A percentile compares a stretch with the other conserved stretches of the same genome.
phyloP scores from a whole-genome alignment of 2,113 vertebrate genomes.

The Vulpes lagopus region DNA sequence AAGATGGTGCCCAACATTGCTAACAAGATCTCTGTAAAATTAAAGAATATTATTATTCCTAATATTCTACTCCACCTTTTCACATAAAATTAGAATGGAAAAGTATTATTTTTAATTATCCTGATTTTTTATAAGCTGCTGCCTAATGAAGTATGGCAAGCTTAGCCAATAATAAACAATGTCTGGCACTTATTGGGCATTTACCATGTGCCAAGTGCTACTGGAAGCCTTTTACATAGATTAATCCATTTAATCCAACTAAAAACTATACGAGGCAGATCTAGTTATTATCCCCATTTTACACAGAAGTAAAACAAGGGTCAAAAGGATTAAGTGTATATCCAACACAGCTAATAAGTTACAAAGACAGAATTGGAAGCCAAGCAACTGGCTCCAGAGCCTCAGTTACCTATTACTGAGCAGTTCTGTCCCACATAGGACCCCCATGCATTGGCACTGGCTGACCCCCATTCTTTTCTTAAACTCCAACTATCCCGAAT shows the following conservation, averaged over 20 bases:
- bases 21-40: not conserved
- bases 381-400: not conserved
- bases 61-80: not conserved
- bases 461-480: not conserved
- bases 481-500: not conserved
- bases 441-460: rapidly evolving
- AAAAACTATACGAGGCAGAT: not conserved
- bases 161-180: not conserved
- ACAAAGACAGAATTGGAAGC: not conserved
- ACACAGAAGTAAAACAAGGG: not conserved
- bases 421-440: not conserved
- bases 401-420: not conserved
- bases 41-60: not conserved
- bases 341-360: not conserved
- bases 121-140: not conserved
- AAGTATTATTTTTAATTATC: not conserved
- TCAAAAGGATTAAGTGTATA: not conserved
- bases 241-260: not conserved
- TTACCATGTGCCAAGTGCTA: not conserved
- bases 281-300: not conserved
- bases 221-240: not conserved
- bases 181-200: not conserved
- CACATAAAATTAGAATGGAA: not conserved
- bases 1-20: not conserved
- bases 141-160: not conserved